phyloP scores from a whole-genome alignment of 1,140 invertebrate genomes.

The Diorhabda carinulata region DNA sequence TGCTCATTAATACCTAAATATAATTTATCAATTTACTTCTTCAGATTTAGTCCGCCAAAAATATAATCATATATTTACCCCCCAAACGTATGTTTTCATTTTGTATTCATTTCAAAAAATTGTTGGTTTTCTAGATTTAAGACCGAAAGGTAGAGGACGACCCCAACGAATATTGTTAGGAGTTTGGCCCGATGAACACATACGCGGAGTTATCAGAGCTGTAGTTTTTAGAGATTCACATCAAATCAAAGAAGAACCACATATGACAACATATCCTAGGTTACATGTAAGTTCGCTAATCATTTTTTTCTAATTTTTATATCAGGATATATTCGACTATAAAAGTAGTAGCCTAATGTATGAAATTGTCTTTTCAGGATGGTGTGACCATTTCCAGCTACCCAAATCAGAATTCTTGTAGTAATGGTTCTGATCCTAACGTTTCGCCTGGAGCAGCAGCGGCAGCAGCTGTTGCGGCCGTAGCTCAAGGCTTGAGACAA shows the following conservation, averaged over 20 bases:
- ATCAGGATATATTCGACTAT: background rate
- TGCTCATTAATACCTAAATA: too few relatives aligned
- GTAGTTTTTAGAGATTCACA: conserved; percentile 84
- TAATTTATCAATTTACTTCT: too few relatives aligned
- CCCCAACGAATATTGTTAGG: conserved; percentile 85
- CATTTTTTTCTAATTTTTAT: background rate
- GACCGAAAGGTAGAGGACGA: conserved; percentile 82
- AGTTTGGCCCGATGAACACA: conserved; percentile 89
- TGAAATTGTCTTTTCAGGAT: conserved; percentile 33
- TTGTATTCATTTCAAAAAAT: too few relatives aligned
- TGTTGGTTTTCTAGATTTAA: conserved; percentile 62
- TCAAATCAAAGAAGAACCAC: conserved; percentile 71
- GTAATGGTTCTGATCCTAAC: conserved; percentile 59
- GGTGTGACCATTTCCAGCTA: conserved; percentile 44
- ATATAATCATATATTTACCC: too few relatives aligned
- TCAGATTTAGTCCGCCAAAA: too few relatives aligned
- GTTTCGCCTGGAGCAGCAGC: conserved; percentile 62
- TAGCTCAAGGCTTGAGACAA: conserved; percentile 64
- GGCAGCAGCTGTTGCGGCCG: conserved; percentile 68
- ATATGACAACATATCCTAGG: conserved; percentile 51
- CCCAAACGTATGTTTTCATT: too few relatives aligned
- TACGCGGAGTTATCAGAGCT: conserved; percentile 82
- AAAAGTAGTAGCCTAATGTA: too few relatives aligned
- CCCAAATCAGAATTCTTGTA: conserved; percentile 46
- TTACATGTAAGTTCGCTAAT: conserved; percentile 47